A percentile compares a stretch with the other conserved stretches of the same genome.
Evolutionary conservation across 2,797 vertebrate genomes (phyloP).

Genomic region (Fistularia commersonii): DNA sequence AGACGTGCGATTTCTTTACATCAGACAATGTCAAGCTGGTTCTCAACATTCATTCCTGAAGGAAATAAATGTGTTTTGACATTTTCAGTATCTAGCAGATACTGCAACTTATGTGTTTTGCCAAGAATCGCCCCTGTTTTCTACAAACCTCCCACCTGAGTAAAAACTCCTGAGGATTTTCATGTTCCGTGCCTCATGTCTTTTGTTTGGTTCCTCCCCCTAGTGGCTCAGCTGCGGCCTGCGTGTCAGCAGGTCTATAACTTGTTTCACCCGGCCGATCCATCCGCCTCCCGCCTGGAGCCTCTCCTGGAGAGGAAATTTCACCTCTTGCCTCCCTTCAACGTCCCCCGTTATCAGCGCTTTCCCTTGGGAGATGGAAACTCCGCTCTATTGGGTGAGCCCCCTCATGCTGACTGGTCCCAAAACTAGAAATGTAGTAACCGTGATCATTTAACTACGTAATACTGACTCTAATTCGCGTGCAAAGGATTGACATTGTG

Average conservation of each 20-base stretch:
- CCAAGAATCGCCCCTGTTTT: too few species aligned
- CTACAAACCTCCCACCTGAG: neutral
- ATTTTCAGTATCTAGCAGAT: too few species aligned
- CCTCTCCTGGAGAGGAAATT: slow-evolving; percentile 92
- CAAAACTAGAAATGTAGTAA: neutral
- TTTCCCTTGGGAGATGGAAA: slow-evolving; percentile 93
- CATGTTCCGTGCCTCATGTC: too few species aligned
- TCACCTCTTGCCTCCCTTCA: slow-evolving; percentile 91
- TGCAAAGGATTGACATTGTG: neutral
- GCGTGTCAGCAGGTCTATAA: slow-evolving; percentile 98
- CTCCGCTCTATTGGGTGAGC: slow-evolving; percentile 90
- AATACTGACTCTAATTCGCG: neutral
- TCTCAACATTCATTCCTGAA: too few species aligned
- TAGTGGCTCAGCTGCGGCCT: slow-evolving; percentile 81
- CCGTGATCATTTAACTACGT: neutral
- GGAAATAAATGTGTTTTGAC: too few species aligned
- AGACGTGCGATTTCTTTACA: too few species aligned
- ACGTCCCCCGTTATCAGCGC: slow-evolving; percentile 91
- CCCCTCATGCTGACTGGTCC: neutral
- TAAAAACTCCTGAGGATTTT: neutral
- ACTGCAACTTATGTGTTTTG: too few species aligned
- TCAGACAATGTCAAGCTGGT: too few species aligned
- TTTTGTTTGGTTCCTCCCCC: slow-evolving; percentile 32
- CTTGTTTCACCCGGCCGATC: slow-evolving; percentile 97
- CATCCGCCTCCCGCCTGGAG: slow-evolving; percentile 93